Evolutionary conservation across 2,113 vertebrate genomes (phyloP).

Genomic region (Cercocebus atys): DNA sequence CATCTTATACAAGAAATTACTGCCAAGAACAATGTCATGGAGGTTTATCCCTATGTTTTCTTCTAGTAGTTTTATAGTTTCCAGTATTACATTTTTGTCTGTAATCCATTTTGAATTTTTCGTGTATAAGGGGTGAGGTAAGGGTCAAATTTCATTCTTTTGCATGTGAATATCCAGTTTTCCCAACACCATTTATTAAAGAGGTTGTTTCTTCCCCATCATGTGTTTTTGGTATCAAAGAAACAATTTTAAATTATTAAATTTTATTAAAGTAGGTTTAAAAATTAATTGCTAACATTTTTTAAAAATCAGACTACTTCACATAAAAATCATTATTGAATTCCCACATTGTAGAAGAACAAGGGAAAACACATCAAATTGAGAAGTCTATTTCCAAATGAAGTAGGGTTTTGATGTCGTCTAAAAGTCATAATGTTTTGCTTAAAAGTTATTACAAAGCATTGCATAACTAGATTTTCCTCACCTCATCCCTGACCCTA

Average conservation of each 20-base stretch:
- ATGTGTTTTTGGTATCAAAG: neutral
- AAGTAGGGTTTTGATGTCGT: neutral
- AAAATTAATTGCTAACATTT: constrained; percentile 5
- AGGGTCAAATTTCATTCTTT: neutral
- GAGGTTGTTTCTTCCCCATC: neutral
- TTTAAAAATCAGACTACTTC: neutral
- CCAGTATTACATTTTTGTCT: neutral
- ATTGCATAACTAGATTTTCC: neutral
- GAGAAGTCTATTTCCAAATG: neutral
- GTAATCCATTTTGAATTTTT: neutral
- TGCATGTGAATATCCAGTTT: neutral
- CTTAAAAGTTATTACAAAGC: neutral
- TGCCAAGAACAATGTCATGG: neutral
- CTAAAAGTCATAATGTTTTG: neutral
- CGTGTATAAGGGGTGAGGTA: neutral
- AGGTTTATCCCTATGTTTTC: neutral
- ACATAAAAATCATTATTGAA: neutral
- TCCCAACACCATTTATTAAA: neutral
- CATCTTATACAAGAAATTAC: neutral
- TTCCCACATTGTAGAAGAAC: neutral
- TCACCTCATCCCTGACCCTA: neutral
- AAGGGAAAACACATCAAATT: neutral
- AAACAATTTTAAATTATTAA: neutral
- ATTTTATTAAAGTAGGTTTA: neutral
- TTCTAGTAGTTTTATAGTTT: neutral